phyloP scores from a whole-genome alignment of 1,140 invertebrate species.

The Parasteatoda tepidariorum region DNA sequence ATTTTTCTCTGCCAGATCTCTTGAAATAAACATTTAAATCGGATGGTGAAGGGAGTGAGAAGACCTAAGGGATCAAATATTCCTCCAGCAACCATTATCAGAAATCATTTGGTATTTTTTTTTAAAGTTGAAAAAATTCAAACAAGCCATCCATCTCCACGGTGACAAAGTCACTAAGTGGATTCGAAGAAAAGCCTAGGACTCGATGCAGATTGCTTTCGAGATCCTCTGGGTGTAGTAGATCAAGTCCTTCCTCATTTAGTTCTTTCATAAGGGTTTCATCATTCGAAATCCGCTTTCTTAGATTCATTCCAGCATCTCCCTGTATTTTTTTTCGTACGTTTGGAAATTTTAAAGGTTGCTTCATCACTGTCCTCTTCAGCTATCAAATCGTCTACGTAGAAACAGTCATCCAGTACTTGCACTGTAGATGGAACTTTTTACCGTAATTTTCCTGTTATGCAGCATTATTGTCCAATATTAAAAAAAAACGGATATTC shows the following conservation, averaged over 20 bases:
- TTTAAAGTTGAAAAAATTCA: background rate
- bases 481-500: too few relatives aligned
- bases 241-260: background rate
- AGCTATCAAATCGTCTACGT: constrained; percentile 22
- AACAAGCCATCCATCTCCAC: background rate
- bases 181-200: background rate
- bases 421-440: background rate
- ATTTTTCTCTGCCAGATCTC: background rate
- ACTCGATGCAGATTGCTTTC: background rate
- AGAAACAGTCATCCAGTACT: constrained; percentile 9
- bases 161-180: background rate
- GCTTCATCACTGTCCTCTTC: background rate
- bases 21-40: background rate
- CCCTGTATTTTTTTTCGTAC: background rate
- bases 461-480: too few relatives aligned
- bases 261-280: background rate
- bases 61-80: background rate
- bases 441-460: background rate
- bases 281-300: background rate
- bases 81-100: background rate
- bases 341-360: background rate
- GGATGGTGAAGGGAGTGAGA: background rate
- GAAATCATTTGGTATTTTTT: background rate
- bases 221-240: background rate
- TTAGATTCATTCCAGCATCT: background rate